Percentiles rank a stretch among this genome's conserved stretches.
phyloP scores from a whole-genome alignment of 2,113 vertebrate genomes.

The Forbesichthys agassizii region DNA sequence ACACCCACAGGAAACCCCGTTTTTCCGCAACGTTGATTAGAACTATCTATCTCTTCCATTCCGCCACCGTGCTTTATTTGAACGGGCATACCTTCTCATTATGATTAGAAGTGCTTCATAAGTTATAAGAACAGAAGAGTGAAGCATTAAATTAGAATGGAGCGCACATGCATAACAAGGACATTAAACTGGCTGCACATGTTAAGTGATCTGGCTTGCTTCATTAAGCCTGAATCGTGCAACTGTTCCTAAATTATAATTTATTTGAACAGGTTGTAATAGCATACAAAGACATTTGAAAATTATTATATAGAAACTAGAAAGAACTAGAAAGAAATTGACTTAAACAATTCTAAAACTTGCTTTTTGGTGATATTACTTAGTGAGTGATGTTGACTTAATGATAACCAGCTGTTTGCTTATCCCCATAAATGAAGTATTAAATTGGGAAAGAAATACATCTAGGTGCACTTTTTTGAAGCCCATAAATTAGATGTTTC shows the following conservation, averaged over 20 bases:
- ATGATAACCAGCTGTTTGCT: slow-evolving; percentile 56
- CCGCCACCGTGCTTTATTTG: slow-evolving; percentile 47
- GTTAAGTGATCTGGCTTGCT: slow-evolving; percentile 10
- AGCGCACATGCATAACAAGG: slow-evolving; percentile 22
- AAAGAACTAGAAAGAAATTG: slow-evolving; percentile 32
- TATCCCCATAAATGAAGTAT: slow-evolving; percentile 55
- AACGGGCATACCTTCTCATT: slow-evolving; percentile 48
- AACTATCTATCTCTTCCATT: slow-evolving; percentile 49
- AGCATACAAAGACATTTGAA: slow-evolving; percentile 31
- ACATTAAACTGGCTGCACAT: slow-evolving; percentile 32
- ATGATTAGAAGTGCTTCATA: slow-evolving; percentile 43
- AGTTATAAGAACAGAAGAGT: slow-evolving; percentile 37
- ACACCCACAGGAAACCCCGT: slow-evolving; percentile 29
- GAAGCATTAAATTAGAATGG: slow-evolving; percentile 16
- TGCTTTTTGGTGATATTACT: slow-evolving; percentile 51
- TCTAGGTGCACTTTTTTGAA: slow-evolving; percentile 40
- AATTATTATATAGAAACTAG: slow-evolving; percentile 54
- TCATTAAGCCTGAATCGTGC: neutral
- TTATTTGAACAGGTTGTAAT: slow-evolving; percentile 42
- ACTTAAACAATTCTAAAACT: slow-evolving; percentile 12
- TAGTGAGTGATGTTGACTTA: slow-evolving; percentile 53
- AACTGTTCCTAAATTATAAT: slow-evolving; percentile 49
- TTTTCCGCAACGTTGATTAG: slow-evolving; percentile 22
- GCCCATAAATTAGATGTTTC: slow-evolving; percentile 46
- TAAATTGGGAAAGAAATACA: slow-evolving; percentile 13